Base-by-base conservation (phyloP, 2,888 invertebrate genomes). In the Catocala fraxini region DNA sequence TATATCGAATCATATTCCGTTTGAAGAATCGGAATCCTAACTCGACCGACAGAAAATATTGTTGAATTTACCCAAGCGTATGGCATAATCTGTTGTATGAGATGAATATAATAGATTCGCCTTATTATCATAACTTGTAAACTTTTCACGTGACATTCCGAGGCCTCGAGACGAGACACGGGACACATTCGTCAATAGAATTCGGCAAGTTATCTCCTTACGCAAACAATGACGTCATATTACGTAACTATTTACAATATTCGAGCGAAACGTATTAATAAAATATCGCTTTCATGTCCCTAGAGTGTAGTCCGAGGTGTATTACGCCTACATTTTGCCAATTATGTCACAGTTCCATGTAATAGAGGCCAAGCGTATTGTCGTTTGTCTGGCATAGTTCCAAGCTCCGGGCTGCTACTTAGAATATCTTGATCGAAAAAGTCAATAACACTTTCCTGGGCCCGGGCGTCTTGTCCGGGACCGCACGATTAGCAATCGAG, bases 1-100 rank as follows among this genome's bases (percentile, higher is more conserved):
- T 57, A 68, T 46, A 63, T 63, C 63, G 51, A 68, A 68, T 69
- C 46, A 34, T 47, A 68, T 47, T 42, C 52, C 57, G 59, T 68
- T 59, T 69, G 13, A 65, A 56, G 51, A 69, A 58, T 64, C 56
- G 48, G 47, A 56, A 51, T 45, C 1, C 35, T 2, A 39, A 70
- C 55, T 67, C 51, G 58, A 51, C 13, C 56, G 59, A 58, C 53
- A 12, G 49, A 63, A 61, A 67, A 64, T 58, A 64, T 60, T 71
- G 51, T 56, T 25, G 11, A 68, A 75, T 56, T 60, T 62, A 53
- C 68, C 59, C 60, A 12, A 39, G 13, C 39, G 39, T 33, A 51
- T 9, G 10, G 39, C 46, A 41, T 58, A 56, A n/a, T 12, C 11
- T 1, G 9, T 39, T 48, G 9, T 12, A 55, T 41, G 41, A 35